These are phyloP conservation scores for Eulithis prunata DNA, from an alignment of 2,888 invertebrate species.

Conservation along the genomic window DNA sequence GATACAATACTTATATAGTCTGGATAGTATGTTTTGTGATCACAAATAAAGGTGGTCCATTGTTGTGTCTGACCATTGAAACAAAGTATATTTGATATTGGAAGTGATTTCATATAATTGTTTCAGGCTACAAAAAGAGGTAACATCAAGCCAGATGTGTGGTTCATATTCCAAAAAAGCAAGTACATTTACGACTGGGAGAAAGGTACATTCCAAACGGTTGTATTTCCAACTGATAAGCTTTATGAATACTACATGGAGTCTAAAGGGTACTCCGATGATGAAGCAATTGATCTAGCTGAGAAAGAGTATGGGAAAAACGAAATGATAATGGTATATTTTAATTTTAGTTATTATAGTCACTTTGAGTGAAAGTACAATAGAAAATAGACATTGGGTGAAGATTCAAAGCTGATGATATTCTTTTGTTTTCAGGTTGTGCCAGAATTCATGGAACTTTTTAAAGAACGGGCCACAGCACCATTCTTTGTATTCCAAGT, in stretches of 20 bases:
- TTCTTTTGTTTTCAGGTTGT: conserved; percentile 86
- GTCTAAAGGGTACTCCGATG: conserved; percentile 95
- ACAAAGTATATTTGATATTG: neutral
- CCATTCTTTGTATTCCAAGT: conserved; percentile 99
- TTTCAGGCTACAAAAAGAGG: conserved; percentile 75
- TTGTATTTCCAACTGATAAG: conserved; percentile 93
- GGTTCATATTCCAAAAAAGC: conserved; percentile 99
- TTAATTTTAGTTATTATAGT: no score
- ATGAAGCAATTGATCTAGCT: conserved; percentile 89
- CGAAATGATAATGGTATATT: conserved; percentile 89
- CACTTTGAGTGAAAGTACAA: no score
- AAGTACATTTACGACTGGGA: conserved; percentile 96
- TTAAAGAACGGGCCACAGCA: conserved; percentile 98
- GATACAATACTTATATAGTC: no score
- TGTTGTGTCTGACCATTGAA: no score
- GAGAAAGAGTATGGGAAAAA: conserved; percentile 95
- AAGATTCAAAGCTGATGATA: no score
- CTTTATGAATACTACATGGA: conserved; percentile 89
- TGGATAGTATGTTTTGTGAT: no score
- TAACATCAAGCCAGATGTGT: conserved; percentile 85
- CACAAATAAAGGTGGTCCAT: no score
- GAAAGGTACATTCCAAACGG: conserved; percentile 90
- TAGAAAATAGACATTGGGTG: no score
- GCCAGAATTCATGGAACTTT: conserved; percentile 98
- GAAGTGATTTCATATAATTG: conserved; percentile 15